A percentile compares a stretch with the other conserved stretches of the same genome.
Evolutionary conservation across 2,797 vertebrate genomes (phyloP).

Genomic region (Acrossocheilus fasciatus): DNA sequence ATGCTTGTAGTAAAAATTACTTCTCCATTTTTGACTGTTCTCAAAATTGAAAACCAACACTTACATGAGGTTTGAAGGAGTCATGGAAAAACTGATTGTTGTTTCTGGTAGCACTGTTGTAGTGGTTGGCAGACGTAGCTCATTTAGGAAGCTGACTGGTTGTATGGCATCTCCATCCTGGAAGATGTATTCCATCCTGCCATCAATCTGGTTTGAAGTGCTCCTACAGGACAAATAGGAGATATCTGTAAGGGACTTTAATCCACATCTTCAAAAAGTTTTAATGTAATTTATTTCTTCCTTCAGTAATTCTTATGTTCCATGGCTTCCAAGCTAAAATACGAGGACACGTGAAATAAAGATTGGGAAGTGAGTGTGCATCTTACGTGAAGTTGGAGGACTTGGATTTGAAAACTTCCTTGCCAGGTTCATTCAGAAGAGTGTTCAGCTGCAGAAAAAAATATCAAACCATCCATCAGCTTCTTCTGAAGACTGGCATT

Average conservation of each 20-base stretch:
- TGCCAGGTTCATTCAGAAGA: constrained; percentile 25
- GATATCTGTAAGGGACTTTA: too few species aligned
- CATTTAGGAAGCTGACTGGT: neutral
- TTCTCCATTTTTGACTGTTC: neutral
- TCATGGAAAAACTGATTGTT: accelerated
- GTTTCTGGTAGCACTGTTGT: neutral
- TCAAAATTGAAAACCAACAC: neutral
- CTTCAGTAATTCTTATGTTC: too few species aligned
- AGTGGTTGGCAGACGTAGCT: neutral
- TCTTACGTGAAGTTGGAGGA: neutral
- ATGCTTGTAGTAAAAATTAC: neutral
- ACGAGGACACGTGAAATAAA: neutral
- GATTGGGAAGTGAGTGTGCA: neutral
- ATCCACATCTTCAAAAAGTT: too few species aligned
- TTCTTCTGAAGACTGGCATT: neutral
- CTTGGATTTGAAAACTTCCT: neutral
- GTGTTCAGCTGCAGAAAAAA: constrained; percentile 14
- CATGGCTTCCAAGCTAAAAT: neutral
- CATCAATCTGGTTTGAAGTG: neutral
- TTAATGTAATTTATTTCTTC: too few species aligned
- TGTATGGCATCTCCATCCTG: neutral
- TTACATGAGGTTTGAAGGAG: neutral
- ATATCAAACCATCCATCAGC: neutral
- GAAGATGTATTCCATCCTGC: neutral
- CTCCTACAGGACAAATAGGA: neutral